These are phyloP conservation scores for Discoglossus pictus DNA, from an alignment of 2,797 vertebrate genomes.

Conservation along the genomic window DNA sequence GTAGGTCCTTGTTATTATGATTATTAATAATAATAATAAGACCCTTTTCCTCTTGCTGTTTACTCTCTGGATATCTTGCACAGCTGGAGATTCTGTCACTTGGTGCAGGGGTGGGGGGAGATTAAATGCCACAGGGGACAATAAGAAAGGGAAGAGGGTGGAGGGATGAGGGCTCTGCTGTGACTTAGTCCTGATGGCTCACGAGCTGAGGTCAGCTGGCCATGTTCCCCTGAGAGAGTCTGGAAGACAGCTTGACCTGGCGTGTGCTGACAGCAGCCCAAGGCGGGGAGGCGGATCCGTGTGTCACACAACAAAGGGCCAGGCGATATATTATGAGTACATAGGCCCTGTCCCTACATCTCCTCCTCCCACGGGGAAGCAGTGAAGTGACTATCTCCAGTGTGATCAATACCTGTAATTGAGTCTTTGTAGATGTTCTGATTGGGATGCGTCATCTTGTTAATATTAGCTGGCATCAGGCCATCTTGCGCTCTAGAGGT, in stretches of 20 bases:
- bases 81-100: conserved; percentile 35
- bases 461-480: conserved; percentile 41
- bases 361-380: conserved; percentile 24
- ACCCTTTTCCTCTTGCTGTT: not conserved
- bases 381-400: conserved; percentile 20
- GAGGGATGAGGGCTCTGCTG: not conserved
- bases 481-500: conserved; percentile 24
- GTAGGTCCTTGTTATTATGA: too few relatives aligned
- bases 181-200: conserved; percentile 16
- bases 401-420: conserved; percentile 47
- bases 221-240: conserved; percentile 7
- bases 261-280: conserved; percentile 26
- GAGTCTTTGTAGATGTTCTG: conserved; percentile 43
- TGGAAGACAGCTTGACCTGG: conserved; percentile 15
- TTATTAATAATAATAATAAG: too few relatives aligned
- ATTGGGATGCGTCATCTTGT: conserved; percentile 37
- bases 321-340: too few relatives aligned
- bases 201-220: conserved; percentile 28
- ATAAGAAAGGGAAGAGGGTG: not conserved
- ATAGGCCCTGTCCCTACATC: too few relatives aligned
- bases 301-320: conserved; percentile 34
- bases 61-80: not conserved
- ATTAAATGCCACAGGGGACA: conserved; percentile 30
- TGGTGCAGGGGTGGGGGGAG: conserved; percentile 11
- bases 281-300: conserved; percentile 30